Evolutionary conservation across 2,888 invertebrate genomes (phyloP).

Genomic region (Polyommatus iphigenia): DNA sequence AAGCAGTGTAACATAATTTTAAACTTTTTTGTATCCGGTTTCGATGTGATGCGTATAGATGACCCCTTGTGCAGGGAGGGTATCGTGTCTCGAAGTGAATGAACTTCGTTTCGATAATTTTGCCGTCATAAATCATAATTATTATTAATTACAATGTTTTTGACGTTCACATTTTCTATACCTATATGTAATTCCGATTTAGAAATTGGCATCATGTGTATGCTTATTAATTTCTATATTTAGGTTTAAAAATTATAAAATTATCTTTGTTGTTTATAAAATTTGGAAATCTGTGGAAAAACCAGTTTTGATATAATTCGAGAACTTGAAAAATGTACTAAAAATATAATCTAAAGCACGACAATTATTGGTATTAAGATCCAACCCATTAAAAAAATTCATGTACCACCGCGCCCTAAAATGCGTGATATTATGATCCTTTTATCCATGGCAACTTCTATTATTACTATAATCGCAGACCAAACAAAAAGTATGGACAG

Average conservation of each 20-base stretch:
- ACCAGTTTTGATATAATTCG: no score
- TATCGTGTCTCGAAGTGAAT: constrained; percentile 19
- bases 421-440: not conserved
- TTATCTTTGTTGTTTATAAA: no score
- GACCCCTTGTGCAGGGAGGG: constrained; percentile 1
- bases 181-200: not conserved
- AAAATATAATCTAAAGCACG: no score
- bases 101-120: not conserved
- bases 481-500: not conserved
- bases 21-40: constrained; percentile 16
- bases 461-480: not conserved
- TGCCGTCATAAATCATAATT: not conserved
- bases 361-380: not conserved
- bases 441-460: not conserved
- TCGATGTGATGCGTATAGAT: not conserved
- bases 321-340: no score
- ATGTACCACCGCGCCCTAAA: not conserved
- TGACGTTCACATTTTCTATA: not conserved
- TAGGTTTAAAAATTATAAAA: no score
- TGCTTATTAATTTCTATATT: no score
- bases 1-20: not conserved
- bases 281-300: no score
- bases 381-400: not conserved
- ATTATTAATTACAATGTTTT: no score
- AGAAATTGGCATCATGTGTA: not conserved